Conservation (phyloP, 2,888 invertebrate species). For the Cheilosia vulpina region DNA sequence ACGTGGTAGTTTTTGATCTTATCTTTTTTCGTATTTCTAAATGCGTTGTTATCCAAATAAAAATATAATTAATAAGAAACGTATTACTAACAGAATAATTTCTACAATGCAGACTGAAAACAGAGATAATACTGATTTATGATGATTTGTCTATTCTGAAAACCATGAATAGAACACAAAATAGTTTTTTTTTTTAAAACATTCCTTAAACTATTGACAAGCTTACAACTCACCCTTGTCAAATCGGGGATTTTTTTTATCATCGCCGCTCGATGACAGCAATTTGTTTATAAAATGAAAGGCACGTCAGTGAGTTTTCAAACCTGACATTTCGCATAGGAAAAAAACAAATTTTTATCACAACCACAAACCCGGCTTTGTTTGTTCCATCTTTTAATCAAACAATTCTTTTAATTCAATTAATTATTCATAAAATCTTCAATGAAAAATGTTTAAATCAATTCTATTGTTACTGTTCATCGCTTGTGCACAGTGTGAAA, state of each 20-base stretch:
- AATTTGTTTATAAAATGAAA: conserved; percentile 52
- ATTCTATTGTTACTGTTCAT: conserved; percentile 29
- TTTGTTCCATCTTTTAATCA: conserved; percentile 19
- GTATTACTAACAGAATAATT: too few relatives aligned
- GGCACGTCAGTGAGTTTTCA: conserved; percentile 45
- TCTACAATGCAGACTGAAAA: too few relatives aligned
- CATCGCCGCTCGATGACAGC: conserved; percentile 3
- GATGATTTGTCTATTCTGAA: too few relatives aligned
- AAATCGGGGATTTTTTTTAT: conserved; percentile 15
- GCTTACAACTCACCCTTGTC: conserved; percentile 39
- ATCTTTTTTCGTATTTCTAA: too few relatives aligned
- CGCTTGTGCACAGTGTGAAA: conserved; percentile 47
- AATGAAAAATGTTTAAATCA: conserved; percentile 61
- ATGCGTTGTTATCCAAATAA: too few relatives aligned
- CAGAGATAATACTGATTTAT: too few relatives aligned
- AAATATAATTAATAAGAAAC: too few relatives aligned
- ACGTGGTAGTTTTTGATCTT: too few relatives aligned
- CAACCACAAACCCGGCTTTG: conserved; percentile 41
- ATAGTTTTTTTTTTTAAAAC: too few relatives aligned
- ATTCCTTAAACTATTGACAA: not conserved
- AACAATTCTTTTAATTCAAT: conserved; percentile 3
- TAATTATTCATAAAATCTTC: conserved; percentile 25
- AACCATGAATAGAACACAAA: too few relatives aligned
- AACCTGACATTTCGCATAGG: conserved; percentile 45
- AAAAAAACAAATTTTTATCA: conserved; percentile 27